These are phyloP conservation scores for Spea multiplicata DNA, from an alignment of 2,113 vertebrate genomes.

Conservation along the genomic window DNA sequence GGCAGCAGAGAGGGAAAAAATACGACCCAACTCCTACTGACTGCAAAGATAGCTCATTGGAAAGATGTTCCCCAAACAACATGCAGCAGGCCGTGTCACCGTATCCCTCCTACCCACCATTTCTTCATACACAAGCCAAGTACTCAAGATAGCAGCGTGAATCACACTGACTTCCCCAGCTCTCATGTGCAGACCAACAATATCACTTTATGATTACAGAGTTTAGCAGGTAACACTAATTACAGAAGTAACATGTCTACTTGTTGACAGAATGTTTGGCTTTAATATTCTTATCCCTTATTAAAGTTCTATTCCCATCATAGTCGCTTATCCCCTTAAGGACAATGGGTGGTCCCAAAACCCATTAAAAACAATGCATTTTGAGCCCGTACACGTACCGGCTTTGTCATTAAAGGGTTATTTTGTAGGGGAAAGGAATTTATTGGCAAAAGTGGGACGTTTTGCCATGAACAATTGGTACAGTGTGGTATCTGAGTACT, in stretches of 20 bases:
- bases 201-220: conserved; percentile 42
- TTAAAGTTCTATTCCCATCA: no score
- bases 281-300: no score
- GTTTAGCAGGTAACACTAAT: not conserved
- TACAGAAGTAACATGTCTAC: not conserved
- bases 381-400: no score
- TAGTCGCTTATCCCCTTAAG: no score
- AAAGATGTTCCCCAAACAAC: conserved; percentile 49
- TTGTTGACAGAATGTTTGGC: no score
- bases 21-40: conserved; percentile 50
- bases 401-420: no score
- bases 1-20: conserved; percentile 37
- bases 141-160: conserved; percentile 42
- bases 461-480: no score
- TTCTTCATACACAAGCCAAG: conserved; percentile 23
- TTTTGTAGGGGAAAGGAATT: no score
- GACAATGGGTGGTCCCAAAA: no score
- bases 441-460: no score
- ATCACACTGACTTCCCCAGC: conserved; percentile 40
- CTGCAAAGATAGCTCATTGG: conserved; percentile 52
- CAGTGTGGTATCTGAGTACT: no score
- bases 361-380: no score
- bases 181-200: conserved; percentile 34
- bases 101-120: conserved; percentile 38
- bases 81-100: conserved; percentile 37